Evolutionary conservation across 2,888 invertebrate species (phyloP).

Genomic region (Cordilura impudica): DNA sequence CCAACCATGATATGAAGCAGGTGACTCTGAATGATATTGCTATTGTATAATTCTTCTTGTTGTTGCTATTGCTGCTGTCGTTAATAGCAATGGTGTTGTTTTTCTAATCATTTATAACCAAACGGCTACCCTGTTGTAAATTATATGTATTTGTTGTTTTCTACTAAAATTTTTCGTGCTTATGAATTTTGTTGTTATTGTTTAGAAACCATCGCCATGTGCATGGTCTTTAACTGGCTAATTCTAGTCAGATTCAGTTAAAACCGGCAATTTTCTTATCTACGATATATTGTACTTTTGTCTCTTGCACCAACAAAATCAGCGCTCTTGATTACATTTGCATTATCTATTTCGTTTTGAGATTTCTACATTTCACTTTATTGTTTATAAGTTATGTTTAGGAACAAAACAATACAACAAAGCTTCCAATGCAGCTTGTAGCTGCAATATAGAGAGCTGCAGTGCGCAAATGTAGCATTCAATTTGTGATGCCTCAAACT

Average conservation of each 20-base stretch:
- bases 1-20: constrained; percentile 48
- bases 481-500: constrained; percentile 19
- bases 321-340: constrained; percentile 18
- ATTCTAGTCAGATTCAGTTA: constrained; percentile 55
- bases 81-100: not conserved
- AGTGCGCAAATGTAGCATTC: constrained; percentile 23
- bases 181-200: constrained; percentile 9
- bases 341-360: constrained; percentile 19
- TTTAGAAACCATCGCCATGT: constrained; percentile 35
- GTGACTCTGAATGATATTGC: constrained; percentile 47
- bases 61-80: not conserved
- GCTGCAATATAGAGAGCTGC: not conserved
- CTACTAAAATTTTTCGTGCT: not conserved
- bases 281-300: constrained; percentile 53
- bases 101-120: too few species aligned
- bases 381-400: constrained; percentile 13
- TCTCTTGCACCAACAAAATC: constrained; percentile 36
- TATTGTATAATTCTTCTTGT: constrained; percentile 32
- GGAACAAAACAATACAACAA: not conserved
- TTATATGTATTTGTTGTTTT: constrained; percentile 34
- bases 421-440: not conserved
- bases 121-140: too few species aligned
- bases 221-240: constrained; percentile 56
- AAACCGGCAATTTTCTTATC: constrained; percentile 52
- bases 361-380: not conserved